phyloP scores from a whole-genome alignment of 2,888 invertebrate species.

The Lasioglossum pauxillum region DNA sequence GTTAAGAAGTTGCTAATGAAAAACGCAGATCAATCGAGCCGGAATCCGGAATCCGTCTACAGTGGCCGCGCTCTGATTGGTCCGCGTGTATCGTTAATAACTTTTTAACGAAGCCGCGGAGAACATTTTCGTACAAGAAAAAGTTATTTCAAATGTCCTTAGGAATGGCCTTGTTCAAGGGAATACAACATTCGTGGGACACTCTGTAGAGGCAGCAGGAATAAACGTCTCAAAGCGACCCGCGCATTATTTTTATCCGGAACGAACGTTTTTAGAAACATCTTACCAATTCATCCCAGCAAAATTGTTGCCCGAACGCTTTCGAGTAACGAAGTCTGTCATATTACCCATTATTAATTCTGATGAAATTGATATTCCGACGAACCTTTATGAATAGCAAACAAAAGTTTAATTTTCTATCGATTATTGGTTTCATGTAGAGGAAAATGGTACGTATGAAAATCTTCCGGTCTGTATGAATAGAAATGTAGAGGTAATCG shows the following conservation, averaged over 20 bases:
- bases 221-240: background rate
- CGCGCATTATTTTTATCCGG: background rate
- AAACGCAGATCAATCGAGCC: no score
- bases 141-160: no score
- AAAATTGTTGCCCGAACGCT: background rate
- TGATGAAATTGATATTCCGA: background rate
- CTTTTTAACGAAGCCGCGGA: no score
- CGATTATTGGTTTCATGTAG: background rate
- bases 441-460: background rate
- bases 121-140: no score
- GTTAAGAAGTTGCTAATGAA: no score
- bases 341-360: background rate
- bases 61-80: no score
- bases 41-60: no score
- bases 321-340: background rate
- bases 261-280: background rate
- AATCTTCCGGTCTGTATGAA: background rate
- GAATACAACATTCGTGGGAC: no score
- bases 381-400: background rate
- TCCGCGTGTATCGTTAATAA: no score
- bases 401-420: background rate
- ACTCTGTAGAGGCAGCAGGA: background rate
- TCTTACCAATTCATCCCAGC: background rate
- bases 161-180: no score
- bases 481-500: background rate